A percentile compares a stretch with the other conserved stretches of the same genome.
phyloP scores from a whole-genome alignment of 2,888 invertebrate genomes.

The Aphidius colemani region DNA sequence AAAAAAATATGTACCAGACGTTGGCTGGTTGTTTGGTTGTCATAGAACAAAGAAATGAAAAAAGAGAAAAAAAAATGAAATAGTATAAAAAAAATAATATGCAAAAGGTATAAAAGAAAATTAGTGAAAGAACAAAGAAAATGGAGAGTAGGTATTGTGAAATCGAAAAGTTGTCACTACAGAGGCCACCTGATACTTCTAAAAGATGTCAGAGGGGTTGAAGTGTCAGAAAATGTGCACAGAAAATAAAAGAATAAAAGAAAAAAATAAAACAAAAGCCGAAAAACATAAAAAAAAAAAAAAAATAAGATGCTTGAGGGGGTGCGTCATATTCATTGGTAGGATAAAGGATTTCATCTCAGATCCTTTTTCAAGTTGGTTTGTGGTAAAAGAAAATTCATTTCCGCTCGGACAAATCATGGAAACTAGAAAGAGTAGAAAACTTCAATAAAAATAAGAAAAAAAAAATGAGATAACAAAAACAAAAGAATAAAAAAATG shows the following conservation, averaged over 20 bases:
- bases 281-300: conserved; percentile 3
- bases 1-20: too few species aligned
- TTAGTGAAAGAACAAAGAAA: conserved; percentile 18
- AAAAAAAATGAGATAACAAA: neutral
- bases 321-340: conserved; percentile 19
- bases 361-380: conserved; percentile 13
- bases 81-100: neutral
- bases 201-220: neutral
- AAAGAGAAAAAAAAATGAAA: conserved; percentile 1
- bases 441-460: neutral
- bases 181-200: conserved; percentile 11
- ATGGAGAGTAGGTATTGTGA: conserved; percentile 13
- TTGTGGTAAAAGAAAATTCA: conserved; percentile 19
- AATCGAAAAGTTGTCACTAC: conserved; percentile 20
- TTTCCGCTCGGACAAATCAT: conserved; percentile 18
- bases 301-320: conserved; percentile 9
- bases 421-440: neutral
- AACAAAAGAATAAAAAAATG: neutral
- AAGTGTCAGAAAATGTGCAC: neutral
- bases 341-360: conserved; percentile 25
- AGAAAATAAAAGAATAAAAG: neutral
- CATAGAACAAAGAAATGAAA: neutral
- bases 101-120: neutral
- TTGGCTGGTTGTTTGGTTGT: too few species aligned
- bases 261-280: conserved; percentile 2